A percentile compares a stretch with the other conserved stretches of the same genome.
Conservation (phyloP, 2,797 vertebrate species). For the Rhincodon typus region DNA sequence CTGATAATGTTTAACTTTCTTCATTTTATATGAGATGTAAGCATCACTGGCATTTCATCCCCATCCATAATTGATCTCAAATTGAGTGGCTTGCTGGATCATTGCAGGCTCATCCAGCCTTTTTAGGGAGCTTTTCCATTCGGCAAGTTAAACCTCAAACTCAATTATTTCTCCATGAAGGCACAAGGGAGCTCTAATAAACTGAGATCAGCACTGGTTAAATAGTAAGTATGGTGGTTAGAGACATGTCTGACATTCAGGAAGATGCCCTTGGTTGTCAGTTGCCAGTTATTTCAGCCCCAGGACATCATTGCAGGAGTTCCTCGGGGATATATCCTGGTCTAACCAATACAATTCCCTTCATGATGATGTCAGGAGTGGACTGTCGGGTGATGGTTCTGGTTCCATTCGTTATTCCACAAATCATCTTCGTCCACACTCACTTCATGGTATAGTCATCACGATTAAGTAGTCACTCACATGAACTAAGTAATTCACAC, state of each 20-base stretch:
- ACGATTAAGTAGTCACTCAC: not conserved
- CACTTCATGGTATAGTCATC: not conserved
- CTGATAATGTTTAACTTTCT: not conserved
- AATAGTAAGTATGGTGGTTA: not conserved
- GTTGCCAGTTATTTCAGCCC: not conserved
- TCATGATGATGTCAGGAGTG: not conserved
- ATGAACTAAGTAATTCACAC: not conserved
- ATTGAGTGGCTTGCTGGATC: no score
- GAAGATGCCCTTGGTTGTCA: not conserved
- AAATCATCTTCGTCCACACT: not conserved
- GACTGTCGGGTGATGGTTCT: not conserved
- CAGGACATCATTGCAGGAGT: not conserved
- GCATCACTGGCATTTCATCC: not conserved
- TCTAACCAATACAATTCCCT: not conserved
- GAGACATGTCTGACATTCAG: not conserved
- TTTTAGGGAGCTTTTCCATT: not conserved
- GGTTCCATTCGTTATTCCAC: not conserved
- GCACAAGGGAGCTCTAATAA: not conserved
- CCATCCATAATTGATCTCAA: no score
- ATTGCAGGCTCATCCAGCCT: no score
- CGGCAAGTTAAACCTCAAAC: not conserved
- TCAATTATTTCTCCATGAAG: not conserved
- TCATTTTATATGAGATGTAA: no score
- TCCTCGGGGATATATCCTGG: not conserved
- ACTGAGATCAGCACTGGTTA: not conserved